These are phyloP conservation scores for Sebastiscus albofasciatus DNA, from an alignment of 2,797 vertebrate genomes.

Conservation along the genomic window DNA sequence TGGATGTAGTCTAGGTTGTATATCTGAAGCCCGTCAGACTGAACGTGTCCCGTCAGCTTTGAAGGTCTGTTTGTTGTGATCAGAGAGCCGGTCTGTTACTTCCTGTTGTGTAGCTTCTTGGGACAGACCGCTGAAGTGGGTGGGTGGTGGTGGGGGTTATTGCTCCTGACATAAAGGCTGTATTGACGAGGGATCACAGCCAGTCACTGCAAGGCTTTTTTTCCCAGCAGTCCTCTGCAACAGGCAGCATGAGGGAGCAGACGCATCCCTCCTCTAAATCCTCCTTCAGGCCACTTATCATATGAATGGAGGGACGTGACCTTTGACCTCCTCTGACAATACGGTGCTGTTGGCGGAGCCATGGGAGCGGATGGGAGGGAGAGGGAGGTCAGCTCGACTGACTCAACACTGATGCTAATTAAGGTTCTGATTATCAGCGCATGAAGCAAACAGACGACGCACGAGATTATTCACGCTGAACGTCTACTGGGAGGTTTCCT, in stretches of 20 bases:
- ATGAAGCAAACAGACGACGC: not conserved
- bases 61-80: not conserved
- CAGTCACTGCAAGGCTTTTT: not conserved
- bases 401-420: conserved; percentile 19
- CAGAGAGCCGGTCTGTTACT: not conserved
- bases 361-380: too few species aligned
- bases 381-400: not conserved
- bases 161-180: conserved; percentile 32
- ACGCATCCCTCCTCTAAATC: conserved; percentile 14
- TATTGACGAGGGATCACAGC: conserved; percentile 37
- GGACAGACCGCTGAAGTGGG: not conserved
- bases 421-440: not conserved
- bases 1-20: too few species aligned
- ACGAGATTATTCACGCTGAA: too few species aligned
- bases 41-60: too few species aligned
- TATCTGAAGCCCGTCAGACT: too few species aligned
- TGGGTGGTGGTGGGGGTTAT: not conserved
- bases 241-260: conserved; percentile 8
- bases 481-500: too few species aligned
- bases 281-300: conserved; percentile 47
- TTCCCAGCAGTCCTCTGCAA: conserved; percentile 17
- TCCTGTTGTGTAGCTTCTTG: not conserved
- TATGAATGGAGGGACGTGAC: conserved; percentile 41
- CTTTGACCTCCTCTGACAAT: conserved; percentile 46
- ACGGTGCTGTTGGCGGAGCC: not conserved